A percentile compares a stretch with the other conserved stretches of the same genome.
Evolutionary conservation across 2,113 vertebrate genomes (phyloP).

Genomic region (Micronisus gabar): DNA sequence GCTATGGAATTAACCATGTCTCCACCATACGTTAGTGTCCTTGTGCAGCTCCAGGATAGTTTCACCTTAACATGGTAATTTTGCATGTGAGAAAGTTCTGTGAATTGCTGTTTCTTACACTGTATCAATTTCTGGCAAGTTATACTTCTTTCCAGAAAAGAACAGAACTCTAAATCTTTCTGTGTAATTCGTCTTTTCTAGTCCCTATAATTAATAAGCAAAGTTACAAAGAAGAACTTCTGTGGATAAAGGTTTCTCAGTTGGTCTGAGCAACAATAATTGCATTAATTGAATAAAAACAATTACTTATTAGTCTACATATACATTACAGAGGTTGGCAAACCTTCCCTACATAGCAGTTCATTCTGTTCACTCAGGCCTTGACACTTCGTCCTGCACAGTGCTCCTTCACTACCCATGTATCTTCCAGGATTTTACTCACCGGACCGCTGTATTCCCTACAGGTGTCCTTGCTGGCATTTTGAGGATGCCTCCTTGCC

Average conservation of each 20-base stretch:
- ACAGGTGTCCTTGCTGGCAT: neutral
- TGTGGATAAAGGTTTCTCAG: neutral
- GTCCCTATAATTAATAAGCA: neutral
- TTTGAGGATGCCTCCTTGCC: neutral
- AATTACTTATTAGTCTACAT: neutral
- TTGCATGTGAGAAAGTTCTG: neutral
- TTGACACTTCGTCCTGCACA: neutral
- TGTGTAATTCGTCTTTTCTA: neutral
- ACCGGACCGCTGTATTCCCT: neutral
- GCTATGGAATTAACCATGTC: neutral
- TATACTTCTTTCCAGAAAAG: neutral
- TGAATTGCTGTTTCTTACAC: neutral
- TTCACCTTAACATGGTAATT: neutral
- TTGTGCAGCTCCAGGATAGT: neutral
- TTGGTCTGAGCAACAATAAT: neutral
- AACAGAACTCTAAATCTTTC: neutral
- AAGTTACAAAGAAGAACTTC: neutral
- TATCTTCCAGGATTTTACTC: neutral
- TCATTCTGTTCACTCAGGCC: neutral
- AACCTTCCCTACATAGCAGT: neutral
- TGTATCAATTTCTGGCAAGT: neutral
- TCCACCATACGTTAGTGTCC: neutral
- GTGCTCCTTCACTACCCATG: neutral
- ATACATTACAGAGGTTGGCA: neutral
- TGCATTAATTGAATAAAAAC: neutral